These are phyloP conservation scores for Carduelis carduelis DNA, from an alignment of 2,797 vertebrate species.

Conservation along the genomic window DNA sequence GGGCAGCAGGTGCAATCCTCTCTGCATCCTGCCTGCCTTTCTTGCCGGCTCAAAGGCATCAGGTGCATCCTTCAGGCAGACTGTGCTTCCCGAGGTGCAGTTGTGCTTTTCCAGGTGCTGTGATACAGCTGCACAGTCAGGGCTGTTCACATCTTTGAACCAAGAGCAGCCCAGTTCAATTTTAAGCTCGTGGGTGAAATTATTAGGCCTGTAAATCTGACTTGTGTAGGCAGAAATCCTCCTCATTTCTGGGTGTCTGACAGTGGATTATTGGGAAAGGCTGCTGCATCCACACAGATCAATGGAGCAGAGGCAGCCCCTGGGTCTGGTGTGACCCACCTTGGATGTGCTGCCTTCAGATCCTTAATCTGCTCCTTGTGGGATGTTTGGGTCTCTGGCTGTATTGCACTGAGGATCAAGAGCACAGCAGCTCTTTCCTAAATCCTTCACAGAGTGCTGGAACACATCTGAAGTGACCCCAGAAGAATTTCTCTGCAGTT, in stretches of 20 bases:
- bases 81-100: background rate
- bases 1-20: background rate
- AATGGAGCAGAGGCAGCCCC: rapidly evolving
- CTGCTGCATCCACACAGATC: background rate
- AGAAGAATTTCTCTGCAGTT: background rate
- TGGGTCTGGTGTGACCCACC: background rate
- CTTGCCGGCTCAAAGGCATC: background rate
- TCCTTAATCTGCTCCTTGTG: background rate
- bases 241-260: rapidly evolving
- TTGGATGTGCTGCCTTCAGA: background rate
- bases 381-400: rapidly evolving
- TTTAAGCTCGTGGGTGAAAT: background rate
- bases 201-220: background rate
- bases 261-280: background rate
- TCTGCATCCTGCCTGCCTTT: background rate
- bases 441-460: background rate
- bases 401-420: background rate
- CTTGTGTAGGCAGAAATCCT: background rate
- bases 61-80: background rate
- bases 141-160: background rate
- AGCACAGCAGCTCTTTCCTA: background rate
- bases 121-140: background rate
- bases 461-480: background rate
- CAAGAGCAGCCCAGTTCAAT: background rate
- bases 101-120: background rate